Base-by-base conservation (phyloP, 2,797 vertebrate species). In the Sebastes vulpes region DNA sequence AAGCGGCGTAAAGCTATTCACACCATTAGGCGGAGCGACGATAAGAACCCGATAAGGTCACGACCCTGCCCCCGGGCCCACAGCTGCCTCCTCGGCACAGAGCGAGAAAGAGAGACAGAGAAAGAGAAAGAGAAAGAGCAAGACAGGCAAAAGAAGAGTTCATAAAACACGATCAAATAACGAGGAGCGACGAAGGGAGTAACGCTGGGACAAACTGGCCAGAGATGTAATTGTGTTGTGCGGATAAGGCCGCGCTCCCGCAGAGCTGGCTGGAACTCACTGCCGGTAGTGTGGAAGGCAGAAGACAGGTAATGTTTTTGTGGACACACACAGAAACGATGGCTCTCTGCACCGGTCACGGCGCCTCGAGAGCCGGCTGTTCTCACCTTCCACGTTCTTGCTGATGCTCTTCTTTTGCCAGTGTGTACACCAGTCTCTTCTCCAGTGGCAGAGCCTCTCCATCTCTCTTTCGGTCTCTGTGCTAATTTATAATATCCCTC, bases 1-100 rank as follows among this genome's bases (percentile, higher is more conserved):
- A 90, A 94, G 91, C 90, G 78, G 89, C 81, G n/a, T 89, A 84
- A 91, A 94, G 91, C 88, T 89, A 91, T 91, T 92, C 84, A 90
- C 93, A 92, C 91, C 88, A 81, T 79, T 53, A 84, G 75, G 69
- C 50, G 60, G 53, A 68, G 72, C 6, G 0, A 75, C 61, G 54
- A 28, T 2, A 12, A 61, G 65, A 78, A 70, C 76, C 65, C 14
- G 20, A 54, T 21, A 23, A 50, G 11, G 31, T 38, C 67, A 1
- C 1, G 2, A 64, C 29, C 21, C 20, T 2, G 6, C n/a, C 58
- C 59, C 59, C 11, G 8, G 60, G 31, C 65, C 72, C 46, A 73
- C 68, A 84, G 85, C 88, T 79, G 81, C 87, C 76, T 83, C 84
- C 70, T 66, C 38, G 2, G 84, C 75, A 84, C 65, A 80, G 68